A percentile compares a stretch with the other conserved stretches of the same genome.
phyloP scores from a whole-genome alignment of 2,888 invertebrate species.

The Scelioninae gen. 1 region DNA sequence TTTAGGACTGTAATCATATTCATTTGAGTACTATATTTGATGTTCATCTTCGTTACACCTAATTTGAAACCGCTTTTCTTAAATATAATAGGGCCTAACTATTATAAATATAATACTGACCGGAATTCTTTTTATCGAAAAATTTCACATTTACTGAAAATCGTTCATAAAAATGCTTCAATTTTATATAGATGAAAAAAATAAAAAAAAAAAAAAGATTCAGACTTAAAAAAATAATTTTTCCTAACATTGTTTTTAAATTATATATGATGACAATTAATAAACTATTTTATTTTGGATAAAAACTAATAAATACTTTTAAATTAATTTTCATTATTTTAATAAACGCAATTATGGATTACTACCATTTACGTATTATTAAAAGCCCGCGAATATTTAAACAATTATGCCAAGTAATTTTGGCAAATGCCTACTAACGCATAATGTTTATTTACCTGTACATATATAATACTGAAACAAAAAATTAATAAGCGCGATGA shows the following conservation, averaged over 20 bases:
- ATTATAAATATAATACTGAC: too few species aligned
- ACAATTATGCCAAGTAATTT: slow-evolving; percentile 29
- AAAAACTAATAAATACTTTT: neutral
- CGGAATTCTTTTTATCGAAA: too few species aligned
- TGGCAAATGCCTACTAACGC: slow-evolving; percentile 50
- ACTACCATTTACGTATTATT: slow-evolving; percentile 3
- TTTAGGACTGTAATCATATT: slow-evolving; percentile 64
- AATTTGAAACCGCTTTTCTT: neutral
- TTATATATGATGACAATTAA: neutral
- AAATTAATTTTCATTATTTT: neutral
- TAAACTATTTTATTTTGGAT: neutral
- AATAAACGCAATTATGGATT: neutral
- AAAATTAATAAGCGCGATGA: slow-evolving; percentile 11
- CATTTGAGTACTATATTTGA: slow-evolving; percentile 39
- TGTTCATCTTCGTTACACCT: neutral
- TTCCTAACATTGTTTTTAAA: too few species aligned
- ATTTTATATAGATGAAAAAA: too few species aligned
- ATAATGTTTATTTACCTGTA: slow-evolving; percentile 16
- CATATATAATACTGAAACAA: neutral
- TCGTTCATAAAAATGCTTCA: too few species aligned
- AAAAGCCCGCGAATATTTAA: slow-evolving; percentile 4
- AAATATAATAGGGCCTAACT: neutral
- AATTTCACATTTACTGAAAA: too few species aligned
- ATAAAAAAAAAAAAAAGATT: too few species aligned
- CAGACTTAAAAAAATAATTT: too few species aligned